These are phyloP conservation scores for Cyprinodon tularosa DNA, from an alignment of 2,113 vertebrate genomes.

Conservation along the genomic window DNA sequence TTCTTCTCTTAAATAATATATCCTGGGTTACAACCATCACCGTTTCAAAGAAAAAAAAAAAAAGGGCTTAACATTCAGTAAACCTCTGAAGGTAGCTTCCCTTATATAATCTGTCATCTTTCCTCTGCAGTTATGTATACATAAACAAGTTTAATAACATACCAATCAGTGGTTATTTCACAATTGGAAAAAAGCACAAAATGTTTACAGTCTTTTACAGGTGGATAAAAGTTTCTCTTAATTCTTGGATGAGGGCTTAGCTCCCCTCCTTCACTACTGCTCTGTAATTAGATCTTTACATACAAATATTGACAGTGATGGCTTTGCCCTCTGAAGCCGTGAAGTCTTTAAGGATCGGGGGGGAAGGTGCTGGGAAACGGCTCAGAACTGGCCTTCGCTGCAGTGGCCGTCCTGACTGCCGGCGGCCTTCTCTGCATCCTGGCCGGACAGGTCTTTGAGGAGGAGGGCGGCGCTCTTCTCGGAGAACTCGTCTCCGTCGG, in stretches of 20 bases:
- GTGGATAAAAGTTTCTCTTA: constrained; percentile 96
- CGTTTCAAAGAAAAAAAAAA: constrained; percentile 77
- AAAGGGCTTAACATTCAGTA: constrained; percentile 93
- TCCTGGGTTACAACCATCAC: constrained; percentile 91
- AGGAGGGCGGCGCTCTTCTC: constrained; percentile 84
- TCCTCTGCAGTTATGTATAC: constrained; percentile 92
- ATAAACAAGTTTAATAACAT: constrained; percentile 97
- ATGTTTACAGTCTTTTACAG: constrained; percentile 99
- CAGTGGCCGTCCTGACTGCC: constrained; percentile 89
- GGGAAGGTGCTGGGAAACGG: constrained; percentile 57
- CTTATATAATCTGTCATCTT: constrained; percentile 94
- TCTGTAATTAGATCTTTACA: constrained; percentile 98
- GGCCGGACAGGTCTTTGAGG: constrained; percentile 83
- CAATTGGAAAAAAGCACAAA: constrained; percentile 99
- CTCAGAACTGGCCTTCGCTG: constrained; percentile 92
- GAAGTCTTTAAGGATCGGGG: constrained; percentile 75
- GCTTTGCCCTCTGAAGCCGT: constrained; percentile 91
- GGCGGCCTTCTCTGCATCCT: constrained; percentile 88
- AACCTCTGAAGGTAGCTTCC: constrained; percentile 96
- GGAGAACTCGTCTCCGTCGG: constrained; percentile 85
- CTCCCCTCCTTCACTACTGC: constrained; percentile 81
- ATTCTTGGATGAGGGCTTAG: constrained; percentile 89
- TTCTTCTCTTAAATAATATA: constrained; percentile 87
- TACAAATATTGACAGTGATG: constrained; percentile 99
- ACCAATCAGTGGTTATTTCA: constrained; percentile 99